These are phyloP conservation scores for Catotricha subobsoleta DNA, from an alignment of 2,888 invertebrate genomes.

Conservation along the genomic window DNA sequence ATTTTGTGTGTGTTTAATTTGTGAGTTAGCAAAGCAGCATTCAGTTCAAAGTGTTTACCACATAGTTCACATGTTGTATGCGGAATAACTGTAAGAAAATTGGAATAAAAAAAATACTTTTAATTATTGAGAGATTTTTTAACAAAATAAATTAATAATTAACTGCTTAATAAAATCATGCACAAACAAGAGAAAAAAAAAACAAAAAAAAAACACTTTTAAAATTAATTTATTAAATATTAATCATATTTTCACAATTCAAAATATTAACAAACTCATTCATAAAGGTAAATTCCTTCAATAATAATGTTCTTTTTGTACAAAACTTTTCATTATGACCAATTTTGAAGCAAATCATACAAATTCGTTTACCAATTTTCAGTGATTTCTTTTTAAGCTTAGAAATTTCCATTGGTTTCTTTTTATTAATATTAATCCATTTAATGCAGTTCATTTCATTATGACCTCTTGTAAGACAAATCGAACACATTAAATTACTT, in stretches of 20 bases:
- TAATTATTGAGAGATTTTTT: background rate
- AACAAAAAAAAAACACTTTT: too few species aligned
- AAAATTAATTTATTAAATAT: background rate
- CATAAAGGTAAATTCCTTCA: slow-evolving; percentile 8
- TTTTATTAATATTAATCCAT: slow-evolving; percentile 10
- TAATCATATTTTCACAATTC: background rate
- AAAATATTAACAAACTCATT: background rate
- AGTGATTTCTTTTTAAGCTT: slow-evolving; percentile 1
- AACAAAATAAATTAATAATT: too few species aligned
- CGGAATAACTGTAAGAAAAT: background rate
- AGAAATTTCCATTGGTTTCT: background rate
- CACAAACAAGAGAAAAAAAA: too few species aligned
- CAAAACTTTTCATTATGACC: slow-evolving; percentile 11
- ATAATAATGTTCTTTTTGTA: slow-evolving; percentile 5
- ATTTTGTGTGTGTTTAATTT: background rate
- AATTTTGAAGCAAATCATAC: slow-evolving; percentile 8
- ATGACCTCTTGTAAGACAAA: slow-evolving; percentile 23
- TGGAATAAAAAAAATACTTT: background rate
- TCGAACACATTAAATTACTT: slow-evolving; percentile 22
- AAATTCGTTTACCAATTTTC: slow-evolving; percentile 7
- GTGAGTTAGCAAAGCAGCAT: background rate
- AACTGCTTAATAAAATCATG: too few species aligned
- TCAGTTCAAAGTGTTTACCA: background rate
- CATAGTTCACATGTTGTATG: background rate
- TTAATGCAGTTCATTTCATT: slow-evolving; percentile 20